Base-by-base conservation (phyloP, 2,797 vertebrate species). In the Echeneis naucrates region DNA sequence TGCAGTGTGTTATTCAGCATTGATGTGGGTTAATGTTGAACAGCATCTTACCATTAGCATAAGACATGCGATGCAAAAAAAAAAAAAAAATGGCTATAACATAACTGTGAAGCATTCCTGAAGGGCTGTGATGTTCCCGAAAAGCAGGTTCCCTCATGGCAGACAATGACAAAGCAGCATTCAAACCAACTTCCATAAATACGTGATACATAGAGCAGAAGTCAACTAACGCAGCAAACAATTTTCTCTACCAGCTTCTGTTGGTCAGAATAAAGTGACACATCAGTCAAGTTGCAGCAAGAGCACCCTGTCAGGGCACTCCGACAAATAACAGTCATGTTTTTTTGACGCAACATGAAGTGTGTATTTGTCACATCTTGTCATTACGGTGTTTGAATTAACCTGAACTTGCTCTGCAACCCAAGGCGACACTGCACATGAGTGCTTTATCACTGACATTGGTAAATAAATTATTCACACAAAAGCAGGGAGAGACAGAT, bases 401-500 rank as follows among this genome's bases (percentile, higher is more conserved):
- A 87, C 79, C 75, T 81, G 82, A 77, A 61, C 66, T 50, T 69
- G 73, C 83, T 40, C 75, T 79, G 70, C 54, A 13, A 71, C 72
- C 57, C 60, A 24, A 38, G 69, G 71, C 70, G 75, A 59, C 59
- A 63, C 77, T 80, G 68, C 77, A 87, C 69, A 80, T 86, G 59
- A 33, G 27, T 10, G n/a, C 82, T 89, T 80, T 59, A 78, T 89
- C 77, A 78, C 75, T 82, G 85, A 89, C 85, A 91, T 32, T 71
- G 68, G 86, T 85, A 91, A 92, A 93, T 93, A 89, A 92, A 94
- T 92, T 89, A 92, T 93, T 92, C 84, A 91, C 78, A 72, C 59
- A 75, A 77, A 87, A 68, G 68, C 68, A 55, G 44, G 40, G 62
- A 68, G 56, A 72, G 68, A 61, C 77, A 76, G 77, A 81, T 60